Base-by-base conservation (phyloP, 2,888 invertebrate genomes). In the Hypena proboscidalis region DNA sequence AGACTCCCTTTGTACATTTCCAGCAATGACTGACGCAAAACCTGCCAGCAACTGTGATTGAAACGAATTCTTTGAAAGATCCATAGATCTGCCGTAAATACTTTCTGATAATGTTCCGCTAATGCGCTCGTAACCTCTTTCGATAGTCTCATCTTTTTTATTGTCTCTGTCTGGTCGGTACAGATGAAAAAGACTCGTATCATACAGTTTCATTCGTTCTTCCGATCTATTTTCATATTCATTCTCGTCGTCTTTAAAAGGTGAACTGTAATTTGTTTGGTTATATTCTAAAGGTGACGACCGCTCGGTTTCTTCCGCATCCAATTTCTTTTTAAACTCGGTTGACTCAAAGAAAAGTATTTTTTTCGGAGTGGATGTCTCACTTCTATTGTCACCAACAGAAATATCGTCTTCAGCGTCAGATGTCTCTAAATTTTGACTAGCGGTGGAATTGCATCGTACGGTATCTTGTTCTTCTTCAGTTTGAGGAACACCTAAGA, bases 21-120 rank as follows among this genome's bases (percentile, higher is more conserved):
- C 85, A 22, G 89, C 88, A 43, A 90, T 90, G 1, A 86, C 89
- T 0, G 90, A 85, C 0, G 89, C 83, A 43, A 90, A 88, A 0
- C 89, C 88, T 19, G 88, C 91, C 33, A 91, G 53, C 26, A 91
- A 49, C 47, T 90, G 90, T 0, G 86, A 83, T 57, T 89, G 90
- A 39, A 92, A 86, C 0, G 90, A 78, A 17, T 64, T 79, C 66
- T 90, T 90, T 2, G 86, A 77, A 35, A 91, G 52, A 53, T 91
- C 86, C 85, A 90, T 84, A 9, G 89, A 85, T 31, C 90, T 69
- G 0, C 84, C 84, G 38, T 90, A 90, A 19, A 91, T 79, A 53
- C 80, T 81, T 3, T 89, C 88, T 0, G 87, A 67, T 4, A 88
- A 54, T 0, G 75, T 56, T 1, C 80, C 77, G 2, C 74, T 56